Conservation (phyloP, 2,888 invertebrate species). For the Hypomecis punctinalis region DNA sequence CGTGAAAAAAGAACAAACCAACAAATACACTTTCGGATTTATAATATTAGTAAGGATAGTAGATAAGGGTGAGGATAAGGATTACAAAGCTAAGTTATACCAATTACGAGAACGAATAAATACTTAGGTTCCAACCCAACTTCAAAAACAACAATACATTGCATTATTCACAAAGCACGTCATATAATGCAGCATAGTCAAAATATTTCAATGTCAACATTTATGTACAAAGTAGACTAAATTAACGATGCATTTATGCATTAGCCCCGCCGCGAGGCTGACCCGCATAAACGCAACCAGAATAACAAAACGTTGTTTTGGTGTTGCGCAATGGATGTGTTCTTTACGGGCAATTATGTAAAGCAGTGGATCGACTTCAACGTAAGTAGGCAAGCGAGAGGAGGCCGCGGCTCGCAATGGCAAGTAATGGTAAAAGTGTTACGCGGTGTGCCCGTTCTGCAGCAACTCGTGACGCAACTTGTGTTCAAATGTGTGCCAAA, state of each 20-base stretch:
- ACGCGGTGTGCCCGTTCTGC: constrained; percentile 75
- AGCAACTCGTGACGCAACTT: constrained; percentile 65
- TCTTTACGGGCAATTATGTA: constrained; percentile 81
- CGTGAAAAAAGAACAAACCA: no score
- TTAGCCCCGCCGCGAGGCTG: constrained; percentile 46
- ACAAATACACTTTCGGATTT: no score
- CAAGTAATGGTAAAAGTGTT: constrained; percentile 80
- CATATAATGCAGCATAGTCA: constrained; percentile 13
- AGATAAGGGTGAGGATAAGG: no score
- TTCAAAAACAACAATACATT: constrained; percentile 1
- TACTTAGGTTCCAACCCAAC: no score
- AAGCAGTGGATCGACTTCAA: constrained; percentile 70
- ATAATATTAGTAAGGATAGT: no score
- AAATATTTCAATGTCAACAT: constrained; percentile 39
- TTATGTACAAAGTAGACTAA: constrained; percentile 23
- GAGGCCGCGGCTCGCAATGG: constrained; percentile 53
- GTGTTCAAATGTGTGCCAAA: constrained; percentile 80
- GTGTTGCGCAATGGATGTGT: constrained; percentile 75
- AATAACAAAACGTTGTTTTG: constrained; percentile 74
- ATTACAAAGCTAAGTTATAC: no score
- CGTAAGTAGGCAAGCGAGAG: constrained; percentile 71
- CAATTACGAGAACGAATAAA: no score
- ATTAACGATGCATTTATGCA: constrained; percentile 39
- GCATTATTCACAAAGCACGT: no score
- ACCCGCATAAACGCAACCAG: constrained; percentile 68